A percentile compares a stretch with the other conserved stretches of the same genome.
phyloP scores from a whole-genome alignment of 2,797 vertebrate species.

The Hyperoplus immaculatus region DNA sequence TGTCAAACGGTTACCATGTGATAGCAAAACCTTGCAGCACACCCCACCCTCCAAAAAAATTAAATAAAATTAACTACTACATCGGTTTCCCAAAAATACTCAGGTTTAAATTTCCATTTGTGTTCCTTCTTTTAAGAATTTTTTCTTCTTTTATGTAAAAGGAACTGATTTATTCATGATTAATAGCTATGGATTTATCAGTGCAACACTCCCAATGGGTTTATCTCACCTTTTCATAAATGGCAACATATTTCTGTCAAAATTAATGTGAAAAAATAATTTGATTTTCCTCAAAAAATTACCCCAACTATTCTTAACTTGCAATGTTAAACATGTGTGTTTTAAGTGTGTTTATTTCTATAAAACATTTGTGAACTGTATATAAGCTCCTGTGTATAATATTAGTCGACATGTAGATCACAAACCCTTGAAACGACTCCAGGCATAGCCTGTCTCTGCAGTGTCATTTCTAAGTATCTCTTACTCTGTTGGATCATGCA shows the following conservation, averaged over 20 bases:
- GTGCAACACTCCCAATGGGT: background rate
- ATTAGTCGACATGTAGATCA: conserved; percentile 38
- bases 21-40: background rate
- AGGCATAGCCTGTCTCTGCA: conserved; percentile 45
- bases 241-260: conserved; percentile 8
- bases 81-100: background rate
- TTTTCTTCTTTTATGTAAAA: background rate
- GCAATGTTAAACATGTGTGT: conserved; percentile 24
- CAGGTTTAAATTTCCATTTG: conserved; percentile 3
- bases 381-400: conserved; percentile 50
- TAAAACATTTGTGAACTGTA: conserved; percentile 49
- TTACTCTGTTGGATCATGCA: conserved; percentile 43
- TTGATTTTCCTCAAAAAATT: too few species aligned
- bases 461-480: conserved; percentile 27
- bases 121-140: conserved; percentile 13
- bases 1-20: background rate
- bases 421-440: conserved; percentile 23
- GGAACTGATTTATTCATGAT: background rate
- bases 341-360: conserved; percentile 53
- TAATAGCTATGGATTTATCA: background rate
- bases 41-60: background rate
- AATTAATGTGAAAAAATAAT: background rate
- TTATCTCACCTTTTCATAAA: conserved; percentile 20
- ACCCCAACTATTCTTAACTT: background rate
- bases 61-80: background rate